These are phyloP conservation scores for Catocala nupta DNA, from an alignment of 2,888 invertebrate species.

Conservation along the genomic window DNA sequence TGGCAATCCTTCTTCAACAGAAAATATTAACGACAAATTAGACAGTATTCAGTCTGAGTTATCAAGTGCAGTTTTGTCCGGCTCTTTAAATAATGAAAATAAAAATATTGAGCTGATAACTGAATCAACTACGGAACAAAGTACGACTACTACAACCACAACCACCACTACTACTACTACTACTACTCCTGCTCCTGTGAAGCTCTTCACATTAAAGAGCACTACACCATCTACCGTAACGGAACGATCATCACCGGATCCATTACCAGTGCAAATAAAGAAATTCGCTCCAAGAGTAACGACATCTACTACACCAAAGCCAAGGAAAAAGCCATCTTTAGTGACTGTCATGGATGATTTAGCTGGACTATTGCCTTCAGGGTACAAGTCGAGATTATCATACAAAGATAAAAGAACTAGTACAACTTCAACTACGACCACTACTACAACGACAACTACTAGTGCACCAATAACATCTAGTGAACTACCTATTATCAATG, in stretches of 20 bases:
- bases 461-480: conserved; percentile 52
- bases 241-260: conserved; percentile 86
- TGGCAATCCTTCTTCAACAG: conserved; percentile 88
- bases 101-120: conserved; percentile 90
- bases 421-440: conserved; percentile 75
- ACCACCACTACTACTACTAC: conserved; percentile 67
- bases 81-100: conserved; percentile 90
- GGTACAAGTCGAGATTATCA: conserved; percentile 86
- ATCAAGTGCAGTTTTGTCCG: conserved; percentile 92
- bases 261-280: conserved; percentile 88
- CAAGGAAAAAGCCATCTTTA: conserved; percentile 76
- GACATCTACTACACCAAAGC: conserved; percentile 79
- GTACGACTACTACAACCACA: conserved; percentile 60
- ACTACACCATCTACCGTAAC: conserved; percentile 80
- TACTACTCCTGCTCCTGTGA: conserved; percentile 69
- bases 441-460: conserved; percentile 59
- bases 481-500: conserved; percentile 68
- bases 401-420: conserved; percentile 86
- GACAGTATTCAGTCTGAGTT: conserved; percentile 95
- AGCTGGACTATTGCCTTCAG: conserved; percentile 88
- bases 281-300: conserved; percentile 88
- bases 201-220: conserved; percentile 84
- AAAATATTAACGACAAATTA: conserved; percentile 95
- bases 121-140: conserved; percentile 81
- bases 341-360: conserved; percentile 88